Conservation (phyloP, 2,888 invertebrate species). For the Chymomyza fuscimana region DNA sequence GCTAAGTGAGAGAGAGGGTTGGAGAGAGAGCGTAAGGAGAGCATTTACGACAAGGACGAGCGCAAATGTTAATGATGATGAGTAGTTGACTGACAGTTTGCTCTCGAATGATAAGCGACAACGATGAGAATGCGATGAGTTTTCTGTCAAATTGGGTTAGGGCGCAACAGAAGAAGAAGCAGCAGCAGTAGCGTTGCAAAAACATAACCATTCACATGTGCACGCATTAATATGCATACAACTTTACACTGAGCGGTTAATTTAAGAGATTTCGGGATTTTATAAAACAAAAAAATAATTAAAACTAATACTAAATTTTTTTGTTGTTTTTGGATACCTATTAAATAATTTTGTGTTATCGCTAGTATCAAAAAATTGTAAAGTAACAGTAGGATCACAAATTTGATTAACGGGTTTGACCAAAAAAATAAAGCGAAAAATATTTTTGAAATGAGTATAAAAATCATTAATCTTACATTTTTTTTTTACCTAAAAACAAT, state of each 20-base stretch:
- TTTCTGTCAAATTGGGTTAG: conserved; percentile 42
- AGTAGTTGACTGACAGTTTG: conserved; percentile 19
- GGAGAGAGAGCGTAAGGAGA: not conserved
- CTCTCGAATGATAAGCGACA: conserved; percentile 7
- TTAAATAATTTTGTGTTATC: too few relatives aligned
- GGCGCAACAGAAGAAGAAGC: conserved; percentile 38
- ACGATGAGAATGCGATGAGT: conserved; percentile 12
- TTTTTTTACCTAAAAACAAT: too few relatives aligned
- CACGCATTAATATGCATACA: not conserved
- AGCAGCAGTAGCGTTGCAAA: conserved; percentile 11
- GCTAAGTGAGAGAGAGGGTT: not conserved
- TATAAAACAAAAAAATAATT: too few relatives aligned
- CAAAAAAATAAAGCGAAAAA: too few relatives aligned
- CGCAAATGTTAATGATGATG: conserved; percentile 40
- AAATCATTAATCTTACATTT: too few relatives aligned
- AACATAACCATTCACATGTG: conserved; percentile 5
- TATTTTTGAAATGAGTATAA: too few relatives aligned
- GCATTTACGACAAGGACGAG: conserved; percentile 18
- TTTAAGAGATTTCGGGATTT: too few relatives aligned
- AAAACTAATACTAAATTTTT: too few relatives aligned
- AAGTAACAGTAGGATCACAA: too few relatives aligned
- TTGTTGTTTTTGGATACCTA: too few relatives aligned
- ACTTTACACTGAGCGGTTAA: not conserved
- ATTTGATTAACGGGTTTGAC: too few relatives aligned
- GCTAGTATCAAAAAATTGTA: too few relatives aligned